Conservation (phyloP, 2,113 vertebrate species). For the human region GRCh38 chr3:107348001-107348500, state of each 20-base stretch:
- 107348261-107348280: slow-evolving; percentile 1
- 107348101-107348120: background rate
- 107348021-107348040: background rate
- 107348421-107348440: slow-evolving; percentile 19
- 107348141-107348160: background rate
- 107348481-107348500: background rate
- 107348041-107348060: background rate
- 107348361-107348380: background rate
- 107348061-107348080: background rate
- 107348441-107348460: background rate
- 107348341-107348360: background rate
- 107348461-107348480: background rate
- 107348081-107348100: background rate
- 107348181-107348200: slow-evolving; percentile 14
- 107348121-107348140: background rate
- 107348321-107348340: slow-evolving; percentile 8
- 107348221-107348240: background rate
- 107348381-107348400: background rate
- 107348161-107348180: background rate
- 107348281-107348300: slow-evolving; percentile 25
- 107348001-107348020: background rate
- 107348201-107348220: background rate
- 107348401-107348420: slow-evolving; percentile 23
- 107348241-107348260: background rate
- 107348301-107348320: background rate